phyloP scores from a whole-genome alignment of 2,888 invertebrate species.

The Nomada ferruginata region DNA sequence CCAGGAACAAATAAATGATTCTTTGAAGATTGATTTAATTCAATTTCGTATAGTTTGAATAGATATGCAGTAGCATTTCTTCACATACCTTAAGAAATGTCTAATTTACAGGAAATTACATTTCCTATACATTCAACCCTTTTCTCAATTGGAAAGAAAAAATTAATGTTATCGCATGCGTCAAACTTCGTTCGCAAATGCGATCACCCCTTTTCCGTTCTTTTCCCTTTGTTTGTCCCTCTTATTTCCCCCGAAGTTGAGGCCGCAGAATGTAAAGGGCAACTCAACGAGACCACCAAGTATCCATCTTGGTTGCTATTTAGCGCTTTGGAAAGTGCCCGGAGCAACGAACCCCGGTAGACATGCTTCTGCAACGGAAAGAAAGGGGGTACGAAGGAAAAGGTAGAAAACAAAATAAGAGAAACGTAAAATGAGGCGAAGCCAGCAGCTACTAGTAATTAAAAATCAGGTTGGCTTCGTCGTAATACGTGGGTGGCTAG shows the following conservation, averaged over 20 bases:
- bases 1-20: too few species aligned
- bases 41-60: too few species aligned
- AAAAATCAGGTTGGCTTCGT: slow-evolving; percentile 21
- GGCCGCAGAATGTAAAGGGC: slow-evolving; percentile 44
- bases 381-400: slow-evolving; percentile 23
- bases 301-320: slow-evolving; percentile 69
- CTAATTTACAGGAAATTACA: not conserved
- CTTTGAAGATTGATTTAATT: too few species aligned
- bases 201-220: not conserved
- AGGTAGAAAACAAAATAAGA: slow-evolving; percentile 43
- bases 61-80: too few species aligned
- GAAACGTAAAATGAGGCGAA: slow-evolving; percentile 8
- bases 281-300: slow-evolving; percentile 64
- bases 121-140: not conserved
- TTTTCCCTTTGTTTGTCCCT: slow-evolving; percentile 24
- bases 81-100: not conserved
- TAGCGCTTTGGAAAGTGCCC: slow-evolving; percentile 67
- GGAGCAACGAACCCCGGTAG: slow-evolving; percentile 38
- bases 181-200: slow-evolving; percentile 25
- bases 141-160: not conserved
- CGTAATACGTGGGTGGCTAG: slow-evolving; percentile 20
- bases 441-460: slow-evolving; percentile 22
- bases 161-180: slow-evolving; percentile 12
- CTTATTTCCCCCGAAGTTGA: slow-evolving; percentile 60
- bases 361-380: slow-evolving; percentile 43